phyloP scores from a whole-genome alignment of 2,113 vertebrate genomes.

The Scolopax mira region DNA sequence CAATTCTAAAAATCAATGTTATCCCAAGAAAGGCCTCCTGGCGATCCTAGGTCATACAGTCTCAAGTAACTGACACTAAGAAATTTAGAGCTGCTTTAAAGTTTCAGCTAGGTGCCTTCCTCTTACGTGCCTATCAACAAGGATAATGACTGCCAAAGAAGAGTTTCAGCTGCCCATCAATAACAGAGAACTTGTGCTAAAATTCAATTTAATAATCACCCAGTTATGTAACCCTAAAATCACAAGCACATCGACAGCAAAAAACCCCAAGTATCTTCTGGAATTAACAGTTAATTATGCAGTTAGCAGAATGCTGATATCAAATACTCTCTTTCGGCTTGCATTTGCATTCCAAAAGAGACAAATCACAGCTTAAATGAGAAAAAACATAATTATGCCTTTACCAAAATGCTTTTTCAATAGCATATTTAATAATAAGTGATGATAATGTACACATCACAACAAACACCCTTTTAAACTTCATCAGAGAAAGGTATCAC shows the following conservation, averaged over 20 bases:
- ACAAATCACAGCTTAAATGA: constrained; percentile 31
- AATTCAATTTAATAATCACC: constrained; percentile 36
- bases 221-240: constrained; percentile 34
- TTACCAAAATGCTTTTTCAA: constrained; percentile 25
- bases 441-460: not conserved
- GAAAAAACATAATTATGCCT: constrained; percentile 24
- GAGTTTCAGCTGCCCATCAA: not conserved
- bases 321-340: constrained; percentile 40
- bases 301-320: constrained; percentile 37
- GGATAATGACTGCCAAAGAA: not conserved
- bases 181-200: constrained; percentile 18
- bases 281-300: constrained; percentile 52
- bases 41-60: not conserved
- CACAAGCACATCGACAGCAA: constrained; percentile 2
- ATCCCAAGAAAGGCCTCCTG: not conserved
- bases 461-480: not conserved
- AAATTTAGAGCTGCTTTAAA: not conserved
- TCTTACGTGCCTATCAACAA: not conserved
- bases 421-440: not conserved
- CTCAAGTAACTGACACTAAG: not conserved
- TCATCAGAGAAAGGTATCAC: not conserved
- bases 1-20: not conserved
- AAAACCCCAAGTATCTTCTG: constrained; percentile 2
- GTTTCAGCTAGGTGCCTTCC: not conserved
- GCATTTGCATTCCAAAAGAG: constrained; percentile 48